A percentile compares a stretch with the other conserved stretches of the same genome.
phyloP scores from a whole-genome alignment of 2,888 invertebrate species.

The Sphaerophoria taeniata region DNA sequence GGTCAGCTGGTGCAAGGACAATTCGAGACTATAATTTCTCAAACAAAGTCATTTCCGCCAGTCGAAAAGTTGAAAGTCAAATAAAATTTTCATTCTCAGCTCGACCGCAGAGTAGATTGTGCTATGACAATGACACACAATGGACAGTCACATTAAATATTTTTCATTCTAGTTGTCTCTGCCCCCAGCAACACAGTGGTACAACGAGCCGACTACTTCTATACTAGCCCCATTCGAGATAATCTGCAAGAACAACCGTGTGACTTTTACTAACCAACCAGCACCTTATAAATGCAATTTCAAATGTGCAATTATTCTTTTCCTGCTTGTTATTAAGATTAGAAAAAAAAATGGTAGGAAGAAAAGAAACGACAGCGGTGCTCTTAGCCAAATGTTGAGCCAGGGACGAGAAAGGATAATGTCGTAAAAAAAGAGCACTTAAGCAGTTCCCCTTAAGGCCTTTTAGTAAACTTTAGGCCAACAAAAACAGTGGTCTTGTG shows the following conservation, averaged over 20 bases:
- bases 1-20: too few relatives aligned
- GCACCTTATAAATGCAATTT: constrained; percentile 55
- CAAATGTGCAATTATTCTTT: constrained; percentile 43
- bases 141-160: constrained; percentile 4
- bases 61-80: neutral
- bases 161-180: constrained; percentile 4
- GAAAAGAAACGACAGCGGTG: neutral
- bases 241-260: neutral
- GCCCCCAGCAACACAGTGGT: neutral
- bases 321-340: constrained; percentile 22
- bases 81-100: constrained; percentile 20
- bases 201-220: neutral
- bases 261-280: neutral
- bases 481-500: too few relatives aligned
- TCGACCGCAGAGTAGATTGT: neutral
- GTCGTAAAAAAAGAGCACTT: constrained; percentile 23
- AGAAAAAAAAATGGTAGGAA: neutral
- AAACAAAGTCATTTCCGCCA: constrained; percentile 26
- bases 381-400: constrained; percentile 7
- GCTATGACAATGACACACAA: neutral
- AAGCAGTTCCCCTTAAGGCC: constrained; percentile 25
- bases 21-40: too few relatives aligned
- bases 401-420: constrained; percentile 34
- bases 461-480: neutral
- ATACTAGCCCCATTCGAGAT: constrained; percentile 32